A percentile compares a stretch with the other conserved stretches of the same genome.
These are phyloP conservation scores for Leptinotarsa peninsularis DNA, from an alignment of 2,888 invertebrate species.

Conservation along the genomic window DNA sequence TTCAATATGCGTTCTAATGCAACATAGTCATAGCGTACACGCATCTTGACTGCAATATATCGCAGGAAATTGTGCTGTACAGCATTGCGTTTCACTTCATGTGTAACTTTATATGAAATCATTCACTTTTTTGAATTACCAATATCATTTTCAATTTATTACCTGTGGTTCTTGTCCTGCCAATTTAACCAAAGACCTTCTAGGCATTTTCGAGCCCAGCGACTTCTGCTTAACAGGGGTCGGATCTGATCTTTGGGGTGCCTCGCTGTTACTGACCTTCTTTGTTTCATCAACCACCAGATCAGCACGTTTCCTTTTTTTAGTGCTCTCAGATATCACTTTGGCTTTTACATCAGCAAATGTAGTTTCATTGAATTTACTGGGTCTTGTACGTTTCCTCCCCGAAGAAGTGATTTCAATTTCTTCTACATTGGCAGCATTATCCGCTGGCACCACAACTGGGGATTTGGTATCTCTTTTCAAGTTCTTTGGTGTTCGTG, in stretches of 20 bases:
- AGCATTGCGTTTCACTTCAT: too few species aligned
- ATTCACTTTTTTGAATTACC: neutral
- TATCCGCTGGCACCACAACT: constrained; percentile 36
- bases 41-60: too few species aligned
- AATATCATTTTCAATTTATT: neutral
- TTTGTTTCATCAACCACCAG: constrained; percentile 42
- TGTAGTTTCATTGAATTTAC: constrained; percentile 75
- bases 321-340: constrained; percentile 43
- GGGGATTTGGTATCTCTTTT: constrained; percentile 50
- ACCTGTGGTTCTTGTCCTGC: constrained; percentile 24
- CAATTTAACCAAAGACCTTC: constrained; percentile 19
- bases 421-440: constrained; percentile 58
- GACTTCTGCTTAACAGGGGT: constrained; percentile 25
- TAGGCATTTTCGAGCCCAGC: constrained; percentile 24
- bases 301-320: constrained; percentile 59
- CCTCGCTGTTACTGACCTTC: neutral
- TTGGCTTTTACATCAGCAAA: constrained; percentile 66
- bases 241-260: neutral
- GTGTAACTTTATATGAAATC: too few species aligned
- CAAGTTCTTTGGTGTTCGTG: constrained; percentile 58
- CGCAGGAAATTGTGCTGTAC: too few species aligned
- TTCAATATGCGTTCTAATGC: too few species aligned
- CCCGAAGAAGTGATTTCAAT: constrained; percentile 75
- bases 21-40: too few species aligned
- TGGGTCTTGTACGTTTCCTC: constrained; percentile 72